Base-by-base conservation (phyloP, 2,797 vertebrate species). In the Anas bernieri region DNA sequence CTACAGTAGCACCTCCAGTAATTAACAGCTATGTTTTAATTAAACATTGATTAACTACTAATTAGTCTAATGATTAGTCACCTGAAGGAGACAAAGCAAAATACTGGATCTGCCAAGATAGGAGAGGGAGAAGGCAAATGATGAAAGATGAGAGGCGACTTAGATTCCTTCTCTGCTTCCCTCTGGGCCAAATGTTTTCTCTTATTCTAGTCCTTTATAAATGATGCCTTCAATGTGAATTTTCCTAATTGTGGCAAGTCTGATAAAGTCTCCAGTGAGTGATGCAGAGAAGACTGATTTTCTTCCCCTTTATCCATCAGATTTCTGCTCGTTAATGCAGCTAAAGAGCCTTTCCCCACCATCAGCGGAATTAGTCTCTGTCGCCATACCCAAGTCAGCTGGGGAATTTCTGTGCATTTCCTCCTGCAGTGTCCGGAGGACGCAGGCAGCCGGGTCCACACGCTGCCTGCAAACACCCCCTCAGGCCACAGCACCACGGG, bases 1-100 rank as follows among this genome's bases (percentile, higher is more conserved):
- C 94, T 96, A 88, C 96, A 79, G 90, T 88, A 97, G 96, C 95
- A 98, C 96, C 98, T 97, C 97, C 97, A 98, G 97, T 98, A 98
- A 98, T 98, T 98, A 98, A 98, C 98, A 98, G 97, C 96, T 97
- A 97, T 93, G 96, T 98, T 98, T 98, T 99, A 99, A 99, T 99
- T 98, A 99, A 99, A 98, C 98, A 98, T 98, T 98, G 98, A 99
- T 98, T 98, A 98, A 97, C 97, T 98, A 98, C 98, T 98, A 98
- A 99, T 99, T 99, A 98, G 98, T 97, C 97, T 97, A 98, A 98
- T 98, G 98, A 98, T 98, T 95, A 95, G 97, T 97, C 98, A 98
- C 97, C 98, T 98, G 97, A 98, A 98, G 97, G 98, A 98, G 98
- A 97, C 96, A 97, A 97, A 97, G 96, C 97, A 98, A 97, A 97